Evolutionary conservation across 2,113 vertebrate species (phyloP).

Genomic region (Notarius quadriscutis): DNA sequence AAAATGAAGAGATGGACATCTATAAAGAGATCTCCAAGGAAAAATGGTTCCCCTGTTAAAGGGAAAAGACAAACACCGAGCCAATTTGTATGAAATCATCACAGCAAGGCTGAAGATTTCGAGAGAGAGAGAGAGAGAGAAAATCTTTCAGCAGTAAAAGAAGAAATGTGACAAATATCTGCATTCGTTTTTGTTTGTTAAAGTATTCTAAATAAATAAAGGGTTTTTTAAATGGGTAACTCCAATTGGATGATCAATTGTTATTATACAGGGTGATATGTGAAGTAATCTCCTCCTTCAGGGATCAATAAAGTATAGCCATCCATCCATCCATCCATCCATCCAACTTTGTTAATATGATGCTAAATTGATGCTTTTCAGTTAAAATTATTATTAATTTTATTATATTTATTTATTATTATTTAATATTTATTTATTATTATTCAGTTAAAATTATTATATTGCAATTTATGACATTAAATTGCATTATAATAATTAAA

Average conservation of each 20-base stretch:
- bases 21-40: slow-evolving; percentile 27
- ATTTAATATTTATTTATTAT: too few species aligned
- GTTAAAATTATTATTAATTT: neutral
- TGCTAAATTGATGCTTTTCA: neutral
- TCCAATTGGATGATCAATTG: neutral
- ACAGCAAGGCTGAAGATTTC: slow-evolving; percentile 14
- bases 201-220: neutral
- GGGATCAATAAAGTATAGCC: neutral
- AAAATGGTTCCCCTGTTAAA: slow-evolving; percentile 29
- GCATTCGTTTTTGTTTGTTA: neutral
- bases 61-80: slow-evolving; percentile 46
- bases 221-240: neutral
- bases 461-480: too few species aligned
- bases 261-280: neutral
- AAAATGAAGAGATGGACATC: slow-evolving; percentile 46
- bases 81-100: slow-evolving; percentile 47
- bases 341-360: neutral
- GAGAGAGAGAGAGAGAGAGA: neutral
- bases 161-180: neutral
- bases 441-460: too few species aligned
- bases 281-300: neutral
- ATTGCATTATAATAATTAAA: too few species aligned
- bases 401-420: too few species aligned
- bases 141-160: neutral
- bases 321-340: neutral